Base-by-base conservation (phyloP, 1,140 invertebrate species). In the Drosophila navojoa region DNA sequence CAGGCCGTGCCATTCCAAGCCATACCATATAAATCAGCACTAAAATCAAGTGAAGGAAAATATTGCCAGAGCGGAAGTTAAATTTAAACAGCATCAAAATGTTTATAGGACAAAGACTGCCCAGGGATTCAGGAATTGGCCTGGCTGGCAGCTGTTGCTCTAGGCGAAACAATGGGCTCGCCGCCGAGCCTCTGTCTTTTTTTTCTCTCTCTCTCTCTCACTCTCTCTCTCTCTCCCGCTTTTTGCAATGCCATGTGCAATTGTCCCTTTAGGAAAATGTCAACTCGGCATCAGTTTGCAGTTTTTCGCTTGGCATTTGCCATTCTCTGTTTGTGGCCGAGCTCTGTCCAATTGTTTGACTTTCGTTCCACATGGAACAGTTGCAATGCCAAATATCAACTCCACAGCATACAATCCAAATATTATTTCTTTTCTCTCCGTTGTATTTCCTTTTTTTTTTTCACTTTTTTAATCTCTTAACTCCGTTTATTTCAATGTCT, bases 11-110 rank as follows among this genome's bases (percentile, higher is more conserved):
- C 32, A 9, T 32, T 32, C 2, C 60, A 40, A 49, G 38, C 54
- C 42, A 38, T 62, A 49, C 64, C 49, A 82, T 76, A 81, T 79
- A 82, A 82, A 79, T 82, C 79, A 76, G 64, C 75, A 82, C 71
- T 78, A 76, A 85, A 86, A 80, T 57, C 69, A 59, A 58, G 50
- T 47, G 50, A 54, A 25, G 52, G 35, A 42, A 42, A 50, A 44
- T 57, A 16, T 59, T 53, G n/a, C 25, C 35, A 60, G 44, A 81
- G 78, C 55, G 81, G 75, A 85, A 78, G 75, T 81, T 54, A 16
- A 77, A 66, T 80, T 77, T 73, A 69, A 79, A 71, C 32, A 79
- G 71, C 68, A 15, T 55, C 32, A 68, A 38, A 69, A 79, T 66
- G 55, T 79, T 67, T 61, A 44, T 63, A 38, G 71, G 45, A 53